Conservation (phyloP, 2,797 vertebrate genomes). For the Etheostoma perlongum region DNA sequence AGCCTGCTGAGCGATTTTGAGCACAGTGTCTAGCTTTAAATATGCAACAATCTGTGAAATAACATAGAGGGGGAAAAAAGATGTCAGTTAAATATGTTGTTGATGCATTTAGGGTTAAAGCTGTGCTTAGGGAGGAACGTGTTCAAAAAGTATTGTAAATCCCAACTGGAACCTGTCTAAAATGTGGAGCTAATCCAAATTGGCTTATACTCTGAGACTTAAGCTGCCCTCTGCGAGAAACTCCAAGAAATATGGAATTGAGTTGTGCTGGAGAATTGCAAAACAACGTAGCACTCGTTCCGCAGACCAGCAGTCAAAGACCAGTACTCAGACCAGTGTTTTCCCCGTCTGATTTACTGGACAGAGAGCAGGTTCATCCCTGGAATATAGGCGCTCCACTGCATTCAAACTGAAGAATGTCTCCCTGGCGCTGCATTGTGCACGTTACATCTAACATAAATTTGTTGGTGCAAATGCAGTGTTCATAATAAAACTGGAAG, state of each 20-base stretch:
- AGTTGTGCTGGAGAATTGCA: constrained; percentile 59
- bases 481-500: constrained; percentile 15
- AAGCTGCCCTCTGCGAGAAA: constrained; percentile 72
- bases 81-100: constrained; percentile 63
- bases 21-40: constrained; percentile 26
- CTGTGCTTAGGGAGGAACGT: constrained; percentile 67
- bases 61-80: constrained; percentile 9
- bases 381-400: constrained; percentile 19
- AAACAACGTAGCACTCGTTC: constrained; percentile 54
- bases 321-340: constrained; percentile 29
- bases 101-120: constrained; percentile 69
- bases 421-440: constrained; percentile 38
- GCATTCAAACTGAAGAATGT: constrained; percentile 54
- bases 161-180: constrained; percentile 78
- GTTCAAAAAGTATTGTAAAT: constrained; percentile 72
- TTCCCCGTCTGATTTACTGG: constrained; percentile 49
- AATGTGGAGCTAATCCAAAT: constrained; percentile 81
- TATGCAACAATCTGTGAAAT: constrained; percentile 43
- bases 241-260: constrained; percentile 68
- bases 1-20: constrained; percentile 42
- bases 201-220: constrained; percentile 73
- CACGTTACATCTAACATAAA: constrained; percentile 24
- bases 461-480: constrained; percentile 28
- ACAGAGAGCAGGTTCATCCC: constrained; percentile 35
- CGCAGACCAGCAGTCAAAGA: constrained; percentile 27